A percentile compares a stretch with the other conserved stretches of the same genome.
Conservation (phyloP, 2,113 vertebrate genomes). For the Vanacampus margaritifer region DNA sequence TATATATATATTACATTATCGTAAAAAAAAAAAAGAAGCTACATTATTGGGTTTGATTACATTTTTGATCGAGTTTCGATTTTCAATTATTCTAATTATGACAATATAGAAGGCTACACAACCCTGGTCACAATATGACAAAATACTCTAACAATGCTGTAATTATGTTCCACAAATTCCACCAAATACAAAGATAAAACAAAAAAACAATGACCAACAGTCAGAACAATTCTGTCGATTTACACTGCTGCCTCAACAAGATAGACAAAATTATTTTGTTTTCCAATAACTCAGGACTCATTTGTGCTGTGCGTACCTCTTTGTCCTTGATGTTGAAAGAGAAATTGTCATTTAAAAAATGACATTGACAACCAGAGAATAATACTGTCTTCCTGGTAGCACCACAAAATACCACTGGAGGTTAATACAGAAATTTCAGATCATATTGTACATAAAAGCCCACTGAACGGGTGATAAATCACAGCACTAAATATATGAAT, state of each 20-base stretch:
- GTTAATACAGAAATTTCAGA: conserved; percentile 7
- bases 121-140: too few species aligned
- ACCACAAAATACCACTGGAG: not conserved
- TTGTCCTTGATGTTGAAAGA: not conserved
- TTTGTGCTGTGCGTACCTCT: not conserved
- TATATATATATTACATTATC: too few species aligned
- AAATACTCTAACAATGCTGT: too few species aligned
- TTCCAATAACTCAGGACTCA: not conserved
- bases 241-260: not conserved
- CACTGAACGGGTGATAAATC: conserved; percentile 18
- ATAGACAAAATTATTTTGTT: not conserved
- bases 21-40: too few species aligned
- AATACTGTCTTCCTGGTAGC: not conserved
- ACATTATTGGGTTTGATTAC: too few species aligned
- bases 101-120: too few species aligned
- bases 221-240: not conserved
- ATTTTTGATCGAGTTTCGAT: too few species aligned
- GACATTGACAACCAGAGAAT: not conserved
- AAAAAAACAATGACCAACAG: not conserved
- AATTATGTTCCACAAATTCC: too few species aligned
- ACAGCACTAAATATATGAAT: conserved; percentile 24
- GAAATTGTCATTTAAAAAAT: not conserved
- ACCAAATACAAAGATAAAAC: too few species aligned
- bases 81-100: too few species aligned
- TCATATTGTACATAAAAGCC: conserved; percentile 18